Conservation (phyloP, 1,140 invertebrate genomes). For the Penaeus chinensis region DNA sequence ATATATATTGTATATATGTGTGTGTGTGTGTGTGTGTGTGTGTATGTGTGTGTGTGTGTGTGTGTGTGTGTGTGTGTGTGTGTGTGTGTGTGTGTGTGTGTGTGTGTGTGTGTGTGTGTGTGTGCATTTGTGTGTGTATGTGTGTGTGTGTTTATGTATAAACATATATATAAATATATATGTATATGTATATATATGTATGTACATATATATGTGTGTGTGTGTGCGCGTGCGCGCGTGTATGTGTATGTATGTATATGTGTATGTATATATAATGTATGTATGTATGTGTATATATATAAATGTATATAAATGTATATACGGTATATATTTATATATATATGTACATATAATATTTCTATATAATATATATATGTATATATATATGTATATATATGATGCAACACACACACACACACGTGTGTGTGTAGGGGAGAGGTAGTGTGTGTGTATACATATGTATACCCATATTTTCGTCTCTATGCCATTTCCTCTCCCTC, state of each 20-base stretch:
- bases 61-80: too few species aligned
- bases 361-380: constrained; percentile 5
- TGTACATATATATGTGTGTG: not conserved
- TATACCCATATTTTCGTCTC: too few species aligned
- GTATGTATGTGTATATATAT: not conserved
- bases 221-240: not conserved
- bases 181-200: not conserved
- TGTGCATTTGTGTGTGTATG: not conserved
- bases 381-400: not conserved
- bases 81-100: too few species aligned
- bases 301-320: not conserved
- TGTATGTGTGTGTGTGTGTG: too few species aligned
- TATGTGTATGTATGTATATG: not conserved
- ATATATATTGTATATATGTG: too few species aligned
- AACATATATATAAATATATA: not conserved
- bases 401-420: not conserved
- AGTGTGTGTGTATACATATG: not conserved
- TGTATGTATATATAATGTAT: not conserved
- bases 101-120: too few species aligned
- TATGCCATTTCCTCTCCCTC: too few species aligned
- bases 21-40: too few species aligned
- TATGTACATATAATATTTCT: not conserved
- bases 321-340: not conserved
- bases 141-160: not conserved
- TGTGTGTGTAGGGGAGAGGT: not conserved